phyloP scores from a whole-genome alignment of 2,888 invertebrate species.

The Troides helena region DNA sequence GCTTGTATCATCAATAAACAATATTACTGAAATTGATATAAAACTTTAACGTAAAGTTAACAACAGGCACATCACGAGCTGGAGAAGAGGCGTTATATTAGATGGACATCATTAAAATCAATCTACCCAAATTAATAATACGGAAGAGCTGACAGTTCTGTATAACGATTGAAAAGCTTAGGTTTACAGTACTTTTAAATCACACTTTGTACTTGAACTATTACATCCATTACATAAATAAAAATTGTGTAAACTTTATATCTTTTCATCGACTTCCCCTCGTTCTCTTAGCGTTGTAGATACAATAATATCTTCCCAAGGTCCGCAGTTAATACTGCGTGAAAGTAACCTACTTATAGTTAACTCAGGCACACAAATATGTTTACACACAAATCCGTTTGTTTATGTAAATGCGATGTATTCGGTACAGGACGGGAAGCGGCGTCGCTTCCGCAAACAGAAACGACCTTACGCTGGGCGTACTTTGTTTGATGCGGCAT shows the following conservation, averaged over 20 bases:
- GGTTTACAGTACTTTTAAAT: too few species aligned
- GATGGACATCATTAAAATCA: not conserved
- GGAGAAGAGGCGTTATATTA: not conserved
- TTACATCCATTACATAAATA: too few species aligned
- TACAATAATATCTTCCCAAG: not conserved
- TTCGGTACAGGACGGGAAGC: constrained; percentile 1
- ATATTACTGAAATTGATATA: not conserved
- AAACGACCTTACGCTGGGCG: constrained; percentile 10
- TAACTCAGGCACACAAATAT: not conserved
- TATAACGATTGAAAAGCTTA: too few species aligned
- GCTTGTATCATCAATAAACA: not conserved
- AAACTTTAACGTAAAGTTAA: not conserved
- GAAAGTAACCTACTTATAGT: not conserved
- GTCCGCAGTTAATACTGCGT: not conserved
- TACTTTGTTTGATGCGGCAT: constrained; percentile 6
- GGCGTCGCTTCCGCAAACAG: constrained; percentile 14
- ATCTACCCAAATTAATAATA: too few species aligned
- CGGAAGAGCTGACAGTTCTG: too few species aligned
- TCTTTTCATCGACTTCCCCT: too few species aligned
- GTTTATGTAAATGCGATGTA: constrained; percentile 7
- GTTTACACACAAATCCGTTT: constrained; percentile 4
- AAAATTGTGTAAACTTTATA: too few species aligned
- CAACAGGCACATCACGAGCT: not conserved
- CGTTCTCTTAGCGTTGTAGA: too few species aligned
- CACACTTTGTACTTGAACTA: too few species aligned